phyloP scores from a whole-genome alignment of 2,113 vertebrate species.

The Parus major region DNA sequence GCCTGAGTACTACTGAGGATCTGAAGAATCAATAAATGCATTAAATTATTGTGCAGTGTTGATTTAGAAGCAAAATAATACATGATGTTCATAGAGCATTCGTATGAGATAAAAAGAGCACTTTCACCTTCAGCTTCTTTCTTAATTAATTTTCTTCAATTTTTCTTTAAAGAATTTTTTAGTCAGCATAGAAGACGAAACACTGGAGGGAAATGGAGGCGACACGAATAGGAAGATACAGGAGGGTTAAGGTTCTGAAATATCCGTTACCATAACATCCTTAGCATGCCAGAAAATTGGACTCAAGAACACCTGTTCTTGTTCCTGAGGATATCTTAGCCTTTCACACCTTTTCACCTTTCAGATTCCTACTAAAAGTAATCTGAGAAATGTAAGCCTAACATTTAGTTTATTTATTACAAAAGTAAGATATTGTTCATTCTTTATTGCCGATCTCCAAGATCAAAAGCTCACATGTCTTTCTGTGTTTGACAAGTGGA shows the following conservation, averaged over 20 bases:
- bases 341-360: not conserved
- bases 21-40: not conserved
- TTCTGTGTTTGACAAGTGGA: not conserved
- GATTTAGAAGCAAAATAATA: not conserved
- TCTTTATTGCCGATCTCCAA: not conserved
- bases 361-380: not conserved
- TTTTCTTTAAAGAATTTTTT: not conserved
- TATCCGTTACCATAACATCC: not conserved
- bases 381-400: not conserved
- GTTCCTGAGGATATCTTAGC: not conserved
- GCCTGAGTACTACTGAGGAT: not conserved
- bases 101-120: not conserved
- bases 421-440: not conserved
- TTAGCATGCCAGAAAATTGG: not conserved
- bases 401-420: not conserved
- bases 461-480: not conserved
- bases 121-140: not conserved
- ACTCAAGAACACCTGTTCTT: not conserved
- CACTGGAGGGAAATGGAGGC: not conserved
- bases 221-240: not conserved
- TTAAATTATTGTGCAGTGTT: not conserved
- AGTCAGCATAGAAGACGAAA: not conserved
- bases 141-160: not conserved
- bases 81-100: fast-evolving
- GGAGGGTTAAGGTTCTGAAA: not conserved